Percentiles rank a stretch among this genome's conserved stretches.
These are phyloP conservation scores for Notamacropus eugenii DNA, from an alignment of 2,797 vertebrate genomes.

Conservation along the genomic window DNA sequence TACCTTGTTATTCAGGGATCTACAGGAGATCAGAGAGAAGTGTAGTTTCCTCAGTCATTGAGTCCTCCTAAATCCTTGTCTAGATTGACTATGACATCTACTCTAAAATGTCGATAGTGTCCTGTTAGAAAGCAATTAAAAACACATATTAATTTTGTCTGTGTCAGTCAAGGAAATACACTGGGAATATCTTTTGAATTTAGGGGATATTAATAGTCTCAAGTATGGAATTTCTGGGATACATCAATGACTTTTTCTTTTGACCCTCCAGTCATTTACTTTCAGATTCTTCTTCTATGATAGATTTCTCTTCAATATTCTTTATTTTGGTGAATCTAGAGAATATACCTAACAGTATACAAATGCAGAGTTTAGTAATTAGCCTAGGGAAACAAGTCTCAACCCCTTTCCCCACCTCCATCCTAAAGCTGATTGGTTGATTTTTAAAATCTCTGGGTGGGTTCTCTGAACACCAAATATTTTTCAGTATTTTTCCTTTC, in stretches of 20 bases:
- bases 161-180: conserved; percentile 53
- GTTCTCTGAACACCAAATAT: background rate
- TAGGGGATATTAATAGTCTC: conserved; percentile 37
- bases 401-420: background rate
- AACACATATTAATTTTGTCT: conserved; percentile 40
- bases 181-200: conserved; percentile 13
- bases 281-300: background rate
- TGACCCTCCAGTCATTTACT: conserved; percentile 33
- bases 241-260: conserved; percentile 55
- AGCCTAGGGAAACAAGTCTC: background rate
- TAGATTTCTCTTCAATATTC: conserved; percentile 1
- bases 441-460: conserved; percentile 32
- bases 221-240: conserved; percentile 40
- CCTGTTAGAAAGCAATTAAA: conserved; percentile 56
- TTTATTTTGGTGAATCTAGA: conserved; percentile 42
- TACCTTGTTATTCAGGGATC: conserved; percentile 53
- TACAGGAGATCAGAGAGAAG: conserved; percentile 36
- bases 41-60: conserved; percentile 64
- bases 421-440: conserved; percentile 33
- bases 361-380: background rate
- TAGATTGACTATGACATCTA: conserved; percentile 63
- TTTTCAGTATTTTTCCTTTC: conserved; percentile 7
- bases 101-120: conserved; percentile 48
- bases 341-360: conserved; percentile 11
- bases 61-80: conserved; percentile 63